A percentile compares a stretch with the other conserved stretches of the same genome.
Conservation (phyloP, 2,888 invertebrate species). For the Agrochola litura region DNA sequence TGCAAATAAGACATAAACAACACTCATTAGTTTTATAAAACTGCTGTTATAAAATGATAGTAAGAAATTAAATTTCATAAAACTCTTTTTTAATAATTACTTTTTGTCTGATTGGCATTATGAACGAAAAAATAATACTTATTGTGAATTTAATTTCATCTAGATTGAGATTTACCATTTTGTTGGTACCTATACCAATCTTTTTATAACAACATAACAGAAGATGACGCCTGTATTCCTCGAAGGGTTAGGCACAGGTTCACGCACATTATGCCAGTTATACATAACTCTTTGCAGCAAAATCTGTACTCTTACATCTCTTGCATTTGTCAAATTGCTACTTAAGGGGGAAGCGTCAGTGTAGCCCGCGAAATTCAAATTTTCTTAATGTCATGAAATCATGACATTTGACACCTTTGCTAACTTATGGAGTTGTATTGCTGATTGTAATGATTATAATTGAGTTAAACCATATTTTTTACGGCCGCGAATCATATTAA, state of each 20-base stretch:
- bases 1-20: slow-evolving; percentile 1
- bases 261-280: not conserved
- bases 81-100: slow-evolving; percentile 7
- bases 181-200: too few relatives aligned
- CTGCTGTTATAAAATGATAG: not conserved
- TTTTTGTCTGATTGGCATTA: not conserved
- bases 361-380: too few relatives aligned
- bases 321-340: not conserved
- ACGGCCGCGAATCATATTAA: too few relatives aligned
- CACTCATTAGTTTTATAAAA: not conserved
- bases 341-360: not conserved
- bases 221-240: too few relatives aligned
- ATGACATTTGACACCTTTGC: too few relatives aligned
- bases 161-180: not conserved
- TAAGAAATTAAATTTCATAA: not conserved
- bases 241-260: too few relatives aligned
- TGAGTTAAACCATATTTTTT: too few relatives aligned
- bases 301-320: not conserved
- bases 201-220: too few relatives aligned
- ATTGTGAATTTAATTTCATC: not conserved
- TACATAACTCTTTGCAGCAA: not conserved
- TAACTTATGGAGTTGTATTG: too few relatives aligned
- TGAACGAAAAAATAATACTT: not conserved
- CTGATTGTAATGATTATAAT: too few relatives aligned
- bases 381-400: too few relatives aligned